Evolutionary conservation across 1,140 invertebrate species (phyloP).

Genomic region (Microplitis demolitor): DNA sequence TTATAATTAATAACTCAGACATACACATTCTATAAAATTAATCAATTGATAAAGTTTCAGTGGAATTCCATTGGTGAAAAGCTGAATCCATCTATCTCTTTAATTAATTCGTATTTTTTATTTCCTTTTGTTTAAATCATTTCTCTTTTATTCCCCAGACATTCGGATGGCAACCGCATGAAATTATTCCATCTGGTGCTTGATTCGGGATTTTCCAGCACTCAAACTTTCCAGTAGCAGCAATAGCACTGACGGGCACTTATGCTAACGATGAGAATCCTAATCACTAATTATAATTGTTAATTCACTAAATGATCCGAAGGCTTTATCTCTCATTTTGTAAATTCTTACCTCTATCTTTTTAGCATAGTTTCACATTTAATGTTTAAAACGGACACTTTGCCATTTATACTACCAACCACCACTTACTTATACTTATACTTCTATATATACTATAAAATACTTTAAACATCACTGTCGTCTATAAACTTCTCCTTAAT

Average conservation of each 20-base stretch:
- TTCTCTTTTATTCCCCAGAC: neutral
- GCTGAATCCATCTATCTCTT: too few relatives aligned
- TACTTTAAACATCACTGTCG: constrained; percentile 11
- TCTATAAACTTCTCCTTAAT: constrained; percentile 21
- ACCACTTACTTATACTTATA: too few relatives aligned
- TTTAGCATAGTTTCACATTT: neutral
- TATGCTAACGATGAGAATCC: constrained; percentile 56
- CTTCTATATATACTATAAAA: neutral
- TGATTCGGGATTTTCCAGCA: constrained; percentile 20
- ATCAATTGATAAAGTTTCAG: too few relatives aligned
- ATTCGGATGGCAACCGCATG: constrained; percentile 2
- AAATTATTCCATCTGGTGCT: constrained; percentile 32
- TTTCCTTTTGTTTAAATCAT: too few relatives aligned
- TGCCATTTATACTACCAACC: neutral
- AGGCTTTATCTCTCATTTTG: constrained; percentile 37
- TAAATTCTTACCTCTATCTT: constrained; percentile 28
- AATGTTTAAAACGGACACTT: neutral
- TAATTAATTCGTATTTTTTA: too few relatives aligned
- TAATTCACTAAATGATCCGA: constrained; percentile 59
- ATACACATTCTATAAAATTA: too few relatives aligned
- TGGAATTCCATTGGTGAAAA: too few relatives aligned
- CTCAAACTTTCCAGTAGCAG: constrained; percentile 31
- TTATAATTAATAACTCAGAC: too few relatives aligned
- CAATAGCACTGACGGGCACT: constrained; percentile 43
- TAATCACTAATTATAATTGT: constrained; percentile 59